Evolutionary conservation across 2,888 invertebrate genomes (phyloP).

Genomic region (Cataglyphis rosenhaueri): DNA sequence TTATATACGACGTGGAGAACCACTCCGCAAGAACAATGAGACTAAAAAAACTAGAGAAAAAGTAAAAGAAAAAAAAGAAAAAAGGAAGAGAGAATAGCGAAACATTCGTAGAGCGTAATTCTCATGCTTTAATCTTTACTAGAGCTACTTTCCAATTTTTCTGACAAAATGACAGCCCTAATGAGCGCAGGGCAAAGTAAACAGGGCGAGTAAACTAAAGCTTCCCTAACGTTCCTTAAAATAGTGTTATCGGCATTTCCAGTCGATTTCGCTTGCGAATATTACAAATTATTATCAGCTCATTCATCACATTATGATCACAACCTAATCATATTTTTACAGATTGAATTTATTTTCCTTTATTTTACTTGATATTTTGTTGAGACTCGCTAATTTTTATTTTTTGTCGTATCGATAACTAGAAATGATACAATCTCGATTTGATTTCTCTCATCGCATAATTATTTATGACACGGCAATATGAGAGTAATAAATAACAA

Average conservation of each 20-base stretch:
- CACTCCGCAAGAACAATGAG: background rate
- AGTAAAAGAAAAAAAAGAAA: background rate
- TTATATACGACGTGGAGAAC: conserved; percentile 5
- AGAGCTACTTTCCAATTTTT: conserved; percentile 2
- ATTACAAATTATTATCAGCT: conserved; percentile 15
- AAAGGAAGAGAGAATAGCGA: background rate
- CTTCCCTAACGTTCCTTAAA: background rate
- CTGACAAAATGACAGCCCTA: conserved; percentile 11
- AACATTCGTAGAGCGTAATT: conserved; percentile 26
- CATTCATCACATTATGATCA: background rate
- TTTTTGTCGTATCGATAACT: background rate
- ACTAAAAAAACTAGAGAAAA: conserved; percentile 2
- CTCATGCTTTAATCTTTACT: conserved; percentile 14
- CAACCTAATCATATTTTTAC: background rate
- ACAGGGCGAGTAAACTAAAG: conserved; percentile 1
- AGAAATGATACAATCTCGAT: background rate
- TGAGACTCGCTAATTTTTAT: background rate
- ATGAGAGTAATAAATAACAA: background rate
- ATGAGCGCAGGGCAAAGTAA: background rate
- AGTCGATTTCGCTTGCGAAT: conserved; percentile 23
- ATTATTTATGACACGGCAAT: background rate
- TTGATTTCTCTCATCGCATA: background rate
- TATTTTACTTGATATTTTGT: conserved; percentile 5
- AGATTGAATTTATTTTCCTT: conserved; percentile 5
- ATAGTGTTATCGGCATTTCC: background rate